Evolutionary conservation across 1,140 invertebrate genomes (phyloP), one percentile per base, ranked within the genome.

Genomic region (Agrypnia vestita): DNA sequence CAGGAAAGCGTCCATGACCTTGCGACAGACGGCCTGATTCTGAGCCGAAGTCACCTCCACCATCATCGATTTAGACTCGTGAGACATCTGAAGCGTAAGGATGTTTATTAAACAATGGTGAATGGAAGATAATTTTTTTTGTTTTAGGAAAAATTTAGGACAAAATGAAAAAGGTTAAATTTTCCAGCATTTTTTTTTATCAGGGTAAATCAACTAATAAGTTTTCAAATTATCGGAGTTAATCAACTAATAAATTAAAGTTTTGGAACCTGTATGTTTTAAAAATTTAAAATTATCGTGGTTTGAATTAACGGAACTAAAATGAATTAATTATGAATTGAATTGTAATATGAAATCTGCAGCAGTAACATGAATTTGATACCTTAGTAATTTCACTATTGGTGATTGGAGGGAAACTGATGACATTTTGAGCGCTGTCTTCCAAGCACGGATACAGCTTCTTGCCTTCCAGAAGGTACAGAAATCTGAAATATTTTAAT

Each of bases 361-460:
- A 35, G 6, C 25, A 3, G 6, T 35, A 35, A 35, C 25, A 35
- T 35, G 25, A 84, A 67, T 21, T 6, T 35, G 25, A 35, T 87
- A 94, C 93, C 89, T 96, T 96, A 4, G 95, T 94, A 80, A 92
- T 88, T 56, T 96, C 94, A 83, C 93, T 92, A 86, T 96, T 96
- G 13, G 95, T 96, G 61, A 97, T 94, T 0, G 95, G 95, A 69
- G 95, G 95, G 85, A 97, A 94, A 19, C 95, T 96, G 80, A 97
- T 93, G 0, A 95, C 93, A 76, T 89, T 90, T 4, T 90, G 89
- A 17, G 87, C 87, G 10, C 87, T 85, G 86, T 95, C 93, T 72
- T 93, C 78, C 35, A 96, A 85, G 85, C 93, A 96, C 0, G 95
- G 93, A 86, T 93, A 96, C 12, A 91, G 82, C 7, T 90, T 85